Evolutionary conservation across 2,888 invertebrate species (phyloP).

Genomic region (Drosophila atripex): DNA sequence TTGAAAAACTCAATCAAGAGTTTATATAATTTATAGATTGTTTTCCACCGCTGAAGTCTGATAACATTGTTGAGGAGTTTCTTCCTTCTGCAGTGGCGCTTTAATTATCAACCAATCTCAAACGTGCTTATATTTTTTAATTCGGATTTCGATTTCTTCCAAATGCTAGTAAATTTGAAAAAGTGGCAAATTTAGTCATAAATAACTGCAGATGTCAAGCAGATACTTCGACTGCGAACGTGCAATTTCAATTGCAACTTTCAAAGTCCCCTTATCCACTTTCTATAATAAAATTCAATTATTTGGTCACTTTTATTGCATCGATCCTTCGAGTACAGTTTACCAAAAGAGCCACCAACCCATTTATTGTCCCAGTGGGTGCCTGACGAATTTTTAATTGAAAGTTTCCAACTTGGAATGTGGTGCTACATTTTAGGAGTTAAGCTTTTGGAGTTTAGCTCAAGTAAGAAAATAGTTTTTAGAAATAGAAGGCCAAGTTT

Average conservation of each 20-base stretch:
- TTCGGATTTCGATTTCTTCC: slow-evolving; percentile 77
- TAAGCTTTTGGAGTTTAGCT: too few species aligned
- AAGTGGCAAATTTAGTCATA: slow-evolving; percentile 79
- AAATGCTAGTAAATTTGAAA: slow-evolving; percentile 68
- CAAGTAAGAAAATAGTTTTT: too few species aligned
- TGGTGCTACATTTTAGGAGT: too few species aligned
- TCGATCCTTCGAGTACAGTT: slow-evolving; percentile 66
- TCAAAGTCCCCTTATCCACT: slow-evolving; percentile 20
- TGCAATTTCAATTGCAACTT: slow-evolving; percentile 32
- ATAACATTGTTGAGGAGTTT: neutral
- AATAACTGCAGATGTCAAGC: slow-evolving; percentile 59
- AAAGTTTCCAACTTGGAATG: slow-evolving; percentile 14
- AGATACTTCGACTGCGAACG: slow-evolving; percentile 23
- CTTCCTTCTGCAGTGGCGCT: slow-evolving; percentile 3
- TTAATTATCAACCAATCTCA: neutral
- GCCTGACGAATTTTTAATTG: slow-evolving; percentile 48
- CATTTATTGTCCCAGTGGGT: slow-evolving; percentile 32
- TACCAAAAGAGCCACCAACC: slow-evolving; percentile 31
- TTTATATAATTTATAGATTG: slow-evolving; percentile 3
- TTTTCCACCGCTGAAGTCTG: too few species aligned
- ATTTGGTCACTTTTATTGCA: slow-evolving; percentile 55
- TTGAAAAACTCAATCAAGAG: neutral
- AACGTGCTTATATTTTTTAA: slow-evolving; percentile 71
- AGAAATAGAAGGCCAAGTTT: too few species aligned
- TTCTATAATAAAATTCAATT: slow-evolving; percentile 32